Evolutionary conservation across 2,888 invertebrate species (phyloP).

Genomic region (Sipha maydis): DNA sequence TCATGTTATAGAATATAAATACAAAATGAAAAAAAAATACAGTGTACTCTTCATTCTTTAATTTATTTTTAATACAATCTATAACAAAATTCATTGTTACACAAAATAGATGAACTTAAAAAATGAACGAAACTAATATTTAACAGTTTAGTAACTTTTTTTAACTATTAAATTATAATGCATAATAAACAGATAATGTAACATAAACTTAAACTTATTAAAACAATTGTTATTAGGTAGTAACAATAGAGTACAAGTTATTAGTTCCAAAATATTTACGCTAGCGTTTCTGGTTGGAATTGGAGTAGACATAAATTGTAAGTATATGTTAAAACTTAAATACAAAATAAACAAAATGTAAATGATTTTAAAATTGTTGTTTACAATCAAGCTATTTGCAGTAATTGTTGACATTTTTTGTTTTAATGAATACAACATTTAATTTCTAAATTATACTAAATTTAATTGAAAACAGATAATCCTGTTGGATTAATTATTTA

Average conservation of each 20-base stretch:
- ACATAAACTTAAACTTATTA: constrained; percentile 53
- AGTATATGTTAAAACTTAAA: constrained; percentile 16
- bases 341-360: background rate
- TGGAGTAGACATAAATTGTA: background rate
- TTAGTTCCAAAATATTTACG: constrained; percentile 14
- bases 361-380: too few relatives aligned
- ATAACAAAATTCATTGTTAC: constrained; percentile 48
- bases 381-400: too few relatives aligned
- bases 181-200: constrained; percentile 53
- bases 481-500: constrained; percentile 11
- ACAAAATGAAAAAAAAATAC: background rate
- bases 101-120: constrained; percentile 36
- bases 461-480: background rate
- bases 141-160: constrained; percentile 43
- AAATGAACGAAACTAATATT: constrained; percentile 15
- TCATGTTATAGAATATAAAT: too few relatives aligned
- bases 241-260: constrained; percentile 39
- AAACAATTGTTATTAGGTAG: constrained; percentile 17
- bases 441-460: constrained; percentile 3
- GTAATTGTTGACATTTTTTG: too few relatives aligned
- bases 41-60: constrained; percentile 14
- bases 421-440: background rate
- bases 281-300: constrained; percentile 3
- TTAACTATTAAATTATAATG: constrained; percentile 37
- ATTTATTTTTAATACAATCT: constrained; percentile 34